Evolutionary conservation across 2,797 vertebrate species (phyloP).

Genomic region (Cichlasoma orientale): DNA sequence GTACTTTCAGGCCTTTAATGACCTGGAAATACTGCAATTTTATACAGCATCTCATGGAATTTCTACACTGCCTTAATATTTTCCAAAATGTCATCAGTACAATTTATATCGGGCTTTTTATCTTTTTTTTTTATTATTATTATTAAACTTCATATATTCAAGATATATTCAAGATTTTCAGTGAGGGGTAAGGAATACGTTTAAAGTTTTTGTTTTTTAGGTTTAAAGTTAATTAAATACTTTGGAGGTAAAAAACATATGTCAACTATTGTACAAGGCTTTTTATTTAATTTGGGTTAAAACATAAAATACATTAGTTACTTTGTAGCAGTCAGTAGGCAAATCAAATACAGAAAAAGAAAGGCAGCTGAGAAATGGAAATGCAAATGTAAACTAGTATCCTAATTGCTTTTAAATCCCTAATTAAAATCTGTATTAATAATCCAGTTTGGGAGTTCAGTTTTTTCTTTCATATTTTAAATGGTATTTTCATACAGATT

Average conservation of each 20-base stretch:
- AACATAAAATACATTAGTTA: neutral
- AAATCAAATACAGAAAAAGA: neutral
- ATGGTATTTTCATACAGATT: neutral
- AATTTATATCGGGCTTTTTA: neutral
- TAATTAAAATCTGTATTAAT: neutral
- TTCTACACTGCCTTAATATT: neutral
- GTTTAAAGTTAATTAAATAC: neutral
- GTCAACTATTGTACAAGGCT: neutral
- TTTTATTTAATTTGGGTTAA: neutral
- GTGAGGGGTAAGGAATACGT: neutral
- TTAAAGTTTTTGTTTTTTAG: neutral
- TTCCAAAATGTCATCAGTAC: neutral
- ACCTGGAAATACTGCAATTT: neutral
- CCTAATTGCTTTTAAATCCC: neutral
- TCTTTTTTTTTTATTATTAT: too few relatives aligned
- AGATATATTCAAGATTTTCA: neutral
- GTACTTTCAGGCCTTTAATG: neutral
- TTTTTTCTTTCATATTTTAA: neutral
- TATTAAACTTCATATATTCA: too few relatives aligned
- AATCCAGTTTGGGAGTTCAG: neutral
- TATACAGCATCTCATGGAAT: neutral
- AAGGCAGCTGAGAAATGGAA: fast-evolving
- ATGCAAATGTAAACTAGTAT: neutral
- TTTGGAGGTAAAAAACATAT: neutral
- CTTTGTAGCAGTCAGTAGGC: neutral